Base-by-base conservation (phyloP, 2,797 vertebrate species). In the Thaleichthys pacificus region DNA sequence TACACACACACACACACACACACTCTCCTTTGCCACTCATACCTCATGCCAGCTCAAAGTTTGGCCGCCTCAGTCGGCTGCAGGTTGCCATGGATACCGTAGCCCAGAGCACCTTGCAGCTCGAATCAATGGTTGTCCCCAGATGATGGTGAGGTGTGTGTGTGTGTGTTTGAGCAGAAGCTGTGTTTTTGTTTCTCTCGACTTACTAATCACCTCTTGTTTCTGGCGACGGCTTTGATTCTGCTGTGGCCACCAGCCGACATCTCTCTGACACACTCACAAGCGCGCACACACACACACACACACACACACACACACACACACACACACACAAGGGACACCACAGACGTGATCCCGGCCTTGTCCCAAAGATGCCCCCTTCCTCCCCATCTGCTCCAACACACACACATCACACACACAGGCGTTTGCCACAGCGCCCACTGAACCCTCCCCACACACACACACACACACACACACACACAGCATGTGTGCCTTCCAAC, bases 91-190 rank as follows among this genome's bases (percentile, higher is more conserved):
- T 90, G 82, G 91, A 87, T 92, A 94, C 93, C 87, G 73, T 93
- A 89, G 92, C 93, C 91, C 91, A 91, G 83, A 90, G 92, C 90
- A 86, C 91, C 88, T 91, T 88, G 81, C 91, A 90, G 88, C 90
- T 24, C 21, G 87, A 94, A 93, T 93, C 91, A 90, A 92, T 93
- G 91, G 91, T 87, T 87, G 86, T 81, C 87, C 84, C 82, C 73
- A 89, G 85, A 91, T 71, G 66, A 86, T 80, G 82, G 77, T 79
- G 71, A 76, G 19, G 49, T 54, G 66, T 54, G 69, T 66, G 71
- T 2, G 28, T 51, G 47, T n/a, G 35, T 1, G 63, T 26, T 58
- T n/a, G 76, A 19, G 70, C 62, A 72, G 77, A 78, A 77, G 72
- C 71, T 77, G 82, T 86, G 74, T 75, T 73, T 80, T 21, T 61